Percentiles rank a stretch among this genome's conserved stretches.
Conservation (phyloP, 2,797 vertebrate genomes). For the Chelmon rostratus region DNA sequence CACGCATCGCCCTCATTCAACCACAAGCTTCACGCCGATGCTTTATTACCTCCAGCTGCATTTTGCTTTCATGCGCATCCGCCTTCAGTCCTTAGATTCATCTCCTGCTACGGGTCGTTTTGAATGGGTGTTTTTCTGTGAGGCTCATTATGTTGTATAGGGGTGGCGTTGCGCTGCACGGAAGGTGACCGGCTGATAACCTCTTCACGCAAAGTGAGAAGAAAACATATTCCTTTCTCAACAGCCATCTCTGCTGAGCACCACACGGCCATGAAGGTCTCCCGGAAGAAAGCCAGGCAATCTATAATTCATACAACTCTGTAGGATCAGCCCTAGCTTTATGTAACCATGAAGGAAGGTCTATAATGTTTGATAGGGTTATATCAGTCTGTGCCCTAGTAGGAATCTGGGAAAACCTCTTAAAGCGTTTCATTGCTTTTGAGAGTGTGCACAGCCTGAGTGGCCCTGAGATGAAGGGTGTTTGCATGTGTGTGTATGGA, state of each 20-base stretch:
- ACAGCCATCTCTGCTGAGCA: constrained; percentile 11
- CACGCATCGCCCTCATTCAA: constrained; percentile 46
- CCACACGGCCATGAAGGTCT: constrained; percentile 9
- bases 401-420: constrained; percentile 35
- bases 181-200: constrained; percentile 52
- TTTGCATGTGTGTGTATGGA: constrained; percentile 18
- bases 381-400: constrained; percentile 23
- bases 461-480: constrained; percentile 57
- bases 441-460: constrained; percentile 32
- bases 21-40: constrained; percentile 24
- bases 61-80: constrained; percentile 58
- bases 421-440: constrained; percentile 43
- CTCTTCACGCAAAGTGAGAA: constrained; percentile 14
- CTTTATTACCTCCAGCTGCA: constrained; percentile 66
- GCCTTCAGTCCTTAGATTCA: constrained; percentile 12
- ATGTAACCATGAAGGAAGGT: constrained; percentile 56
- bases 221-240: not conserved
- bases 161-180: constrained; percentile 26
- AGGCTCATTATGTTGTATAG: constrained; percentile 48
- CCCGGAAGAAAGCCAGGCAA: constrained; percentile 23
- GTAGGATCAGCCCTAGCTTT: constrained; percentile 55
- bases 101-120: constrained; percentile 42
- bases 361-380: constrained; percentile 32
- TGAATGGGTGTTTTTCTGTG: constrained; percentile 35
- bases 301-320: constrained; percentile 68